phyloP scores from a whole-genome alignment of 23 tunicate genomes.

The Diplosoma virens region DNA sequence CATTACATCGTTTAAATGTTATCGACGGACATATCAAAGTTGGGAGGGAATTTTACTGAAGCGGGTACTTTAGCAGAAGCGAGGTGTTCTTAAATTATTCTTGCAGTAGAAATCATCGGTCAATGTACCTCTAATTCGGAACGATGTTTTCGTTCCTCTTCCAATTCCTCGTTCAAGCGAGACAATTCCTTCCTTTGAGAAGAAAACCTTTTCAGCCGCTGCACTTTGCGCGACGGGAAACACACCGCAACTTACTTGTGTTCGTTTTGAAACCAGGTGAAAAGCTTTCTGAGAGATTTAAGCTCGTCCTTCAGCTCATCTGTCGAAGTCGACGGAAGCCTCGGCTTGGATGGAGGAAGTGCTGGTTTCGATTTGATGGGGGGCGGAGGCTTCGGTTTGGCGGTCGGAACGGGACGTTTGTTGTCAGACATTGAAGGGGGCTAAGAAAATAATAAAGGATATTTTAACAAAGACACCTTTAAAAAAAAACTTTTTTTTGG shows the following conservation, averaged over 20 bases:
- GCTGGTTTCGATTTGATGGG: conserved; percentile 64
- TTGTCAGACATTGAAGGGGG: neutral
- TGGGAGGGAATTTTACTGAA: too few relatives aligned
- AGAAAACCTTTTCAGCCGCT: neutral
- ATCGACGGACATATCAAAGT: too few relatives aligned
- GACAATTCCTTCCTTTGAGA: conserved; percentile 29
- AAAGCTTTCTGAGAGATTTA: conserved; percentile 37
- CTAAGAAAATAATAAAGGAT: neutral
- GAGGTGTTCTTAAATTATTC: too few relatives aligned
- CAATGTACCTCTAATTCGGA: conserved; percentile 22
- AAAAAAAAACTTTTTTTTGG: too few relatives aligned
- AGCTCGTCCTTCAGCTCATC: conserved; percentile 73
- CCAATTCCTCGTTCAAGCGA: conserved; percentile 22
- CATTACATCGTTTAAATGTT: too few relatives aligned
- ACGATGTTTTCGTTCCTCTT: conserved; percentile 36
- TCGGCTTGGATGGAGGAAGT: conserved; percentile 57
- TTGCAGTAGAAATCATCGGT: too few relatives aligned
- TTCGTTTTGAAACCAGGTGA: conserved; percentile 42
- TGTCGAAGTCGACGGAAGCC: neutral
- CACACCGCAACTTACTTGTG: conserved; percentile 28
- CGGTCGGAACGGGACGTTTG: conserved; percentile 6
- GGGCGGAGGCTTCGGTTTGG: conserved; percentile 57
- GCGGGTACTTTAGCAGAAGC: too few relatives aligned
- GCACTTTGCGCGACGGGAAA: too few relatives aligned
- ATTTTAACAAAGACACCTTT: too few relatives aligned